Base-by-base conservation (phyloP, 2,888 invertebrate genomes). In the Drosophila monieri region DNA sequence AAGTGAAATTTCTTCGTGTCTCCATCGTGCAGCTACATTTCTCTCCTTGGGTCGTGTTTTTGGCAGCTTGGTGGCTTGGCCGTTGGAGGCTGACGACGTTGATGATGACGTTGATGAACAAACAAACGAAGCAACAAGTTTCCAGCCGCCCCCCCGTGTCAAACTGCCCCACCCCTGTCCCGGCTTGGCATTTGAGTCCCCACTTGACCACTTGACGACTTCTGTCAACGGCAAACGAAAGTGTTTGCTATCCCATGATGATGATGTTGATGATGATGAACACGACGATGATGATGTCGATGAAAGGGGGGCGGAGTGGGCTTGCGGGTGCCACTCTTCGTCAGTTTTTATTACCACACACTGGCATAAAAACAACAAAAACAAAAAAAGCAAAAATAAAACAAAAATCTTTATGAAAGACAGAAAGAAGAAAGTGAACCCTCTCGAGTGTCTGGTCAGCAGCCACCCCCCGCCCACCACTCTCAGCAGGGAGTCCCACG, bases 151-250 rank as follows among this genome's bases (percentile, higher is more conserved):
- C 46, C n/a, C 46, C 8, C n/a, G 25, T 8, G 25, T 35, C 35
- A n/a, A 14, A 0, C 37, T 2, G 37, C 37, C 37, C 43, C 61
- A 23, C 43, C 41, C 32, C 48, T 8, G 6, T 14, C 48, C 32
- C n/a, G 23, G 15, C 3, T 35, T 62, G 37, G 6, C 47, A 18
- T 27, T 37, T 39, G 39, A 39, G 60, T 59, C 52, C 30, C 62
- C 62, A 64, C 65, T 77, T 75, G 70, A 66, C 75, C 83, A 80
- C 80, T 80, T 80, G 80, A 83, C 86, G 86, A 79, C 71, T 65
- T 64, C 71, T 80, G 86, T 80, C 86, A 86, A 85, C 86, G 69
- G 86, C 84, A 75, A 85, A 85, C 77, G 84, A 85, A 85, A 85
- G 80, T 85, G 86, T 80, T 85, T 69, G 78, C 60, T 23, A 30